phyloP scores from a whole-genome alignment of 1,140 invertebrate species.

The Meloidogyne floridensis region DNA sequence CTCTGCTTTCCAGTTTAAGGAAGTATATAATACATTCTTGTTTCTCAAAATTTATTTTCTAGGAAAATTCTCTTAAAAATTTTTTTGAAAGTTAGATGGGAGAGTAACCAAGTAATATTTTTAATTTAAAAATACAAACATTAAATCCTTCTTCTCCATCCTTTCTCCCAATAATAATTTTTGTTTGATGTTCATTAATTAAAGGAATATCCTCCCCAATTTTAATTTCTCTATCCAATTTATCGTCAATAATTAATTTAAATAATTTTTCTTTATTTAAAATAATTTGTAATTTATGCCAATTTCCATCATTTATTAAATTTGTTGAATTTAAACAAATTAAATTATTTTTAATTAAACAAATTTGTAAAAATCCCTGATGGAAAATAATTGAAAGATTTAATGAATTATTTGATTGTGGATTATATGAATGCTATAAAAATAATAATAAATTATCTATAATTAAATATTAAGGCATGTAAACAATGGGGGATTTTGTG shows the following conservation, averaged over 20 bases:
- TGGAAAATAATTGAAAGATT: neutral
- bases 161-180: neutral
- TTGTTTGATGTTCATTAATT: neutral
- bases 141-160: neutral
- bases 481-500: too few species aligned
- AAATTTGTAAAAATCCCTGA: neutral
- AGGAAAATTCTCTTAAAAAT: too few species aligned
- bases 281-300: neutral
- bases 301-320: conserved; percentile 7
- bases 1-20: too few species aligned
- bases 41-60: too few species aligned
- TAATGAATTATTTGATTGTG: too few species aligned
- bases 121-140: neutral
- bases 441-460: too few species aligned
- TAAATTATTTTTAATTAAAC: neutral
- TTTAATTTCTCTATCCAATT: neutral
- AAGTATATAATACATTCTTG: too few species aligned
- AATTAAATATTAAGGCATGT: too few species aligned
- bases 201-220: neutral
- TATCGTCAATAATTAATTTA: conserved; percentile 4
- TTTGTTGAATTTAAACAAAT: neutral
- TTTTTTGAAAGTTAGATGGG: too few species aligned
- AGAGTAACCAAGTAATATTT: neutral
- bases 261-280: neutral
- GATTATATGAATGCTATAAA: neutral